A percentile compares a stretch with the other conserved stretches of the same genome.
Conservation (phyloP, 2,113 vertebrate genomes). For the Myotis davidii region DNA sequence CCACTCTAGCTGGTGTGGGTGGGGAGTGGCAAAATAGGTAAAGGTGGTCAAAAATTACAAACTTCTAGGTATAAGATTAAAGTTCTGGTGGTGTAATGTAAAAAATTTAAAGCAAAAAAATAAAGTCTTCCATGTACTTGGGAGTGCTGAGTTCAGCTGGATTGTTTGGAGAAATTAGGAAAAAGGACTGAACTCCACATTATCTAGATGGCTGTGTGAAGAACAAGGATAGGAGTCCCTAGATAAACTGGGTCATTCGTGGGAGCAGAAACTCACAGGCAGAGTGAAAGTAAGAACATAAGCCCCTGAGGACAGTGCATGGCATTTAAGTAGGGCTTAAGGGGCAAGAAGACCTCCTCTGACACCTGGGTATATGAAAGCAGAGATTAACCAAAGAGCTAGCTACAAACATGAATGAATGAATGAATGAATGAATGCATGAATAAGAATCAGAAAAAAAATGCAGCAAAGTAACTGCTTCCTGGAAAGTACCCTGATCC, state of each 20-base stretch:
- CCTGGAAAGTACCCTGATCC: background rate
- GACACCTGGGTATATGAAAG: background rate
- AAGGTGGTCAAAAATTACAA: background rate
- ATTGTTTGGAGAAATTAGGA: background rate
- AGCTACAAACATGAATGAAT: background rate
- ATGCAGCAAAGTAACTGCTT: background rate
- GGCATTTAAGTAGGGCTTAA: background rate
- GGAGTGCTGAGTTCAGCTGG: background rate
- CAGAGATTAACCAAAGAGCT: constrained; percentile 4
- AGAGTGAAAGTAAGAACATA: background rate
- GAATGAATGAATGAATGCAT: background rate
- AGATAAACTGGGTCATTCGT: background rate
- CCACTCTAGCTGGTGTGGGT: background rate
- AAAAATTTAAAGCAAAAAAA: background rate
- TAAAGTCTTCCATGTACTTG: background rate
- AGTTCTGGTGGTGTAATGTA: background rate
- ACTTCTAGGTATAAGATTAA: background rate
- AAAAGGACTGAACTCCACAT: background rate
- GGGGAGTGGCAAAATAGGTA: background rate
- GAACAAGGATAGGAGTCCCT: background rate
- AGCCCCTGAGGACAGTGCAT: background rate
- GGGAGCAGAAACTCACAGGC: background rate
- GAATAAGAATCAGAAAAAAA: background rate
- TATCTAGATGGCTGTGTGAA: background rate
- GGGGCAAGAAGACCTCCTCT: background rate